A percentile compares a stretch with the other conserved stretches of the same genome.
phyloP scores from a whole-genome alignment of 2,888 invertebrate species.

The Himalopsyche anomala region DNA sequence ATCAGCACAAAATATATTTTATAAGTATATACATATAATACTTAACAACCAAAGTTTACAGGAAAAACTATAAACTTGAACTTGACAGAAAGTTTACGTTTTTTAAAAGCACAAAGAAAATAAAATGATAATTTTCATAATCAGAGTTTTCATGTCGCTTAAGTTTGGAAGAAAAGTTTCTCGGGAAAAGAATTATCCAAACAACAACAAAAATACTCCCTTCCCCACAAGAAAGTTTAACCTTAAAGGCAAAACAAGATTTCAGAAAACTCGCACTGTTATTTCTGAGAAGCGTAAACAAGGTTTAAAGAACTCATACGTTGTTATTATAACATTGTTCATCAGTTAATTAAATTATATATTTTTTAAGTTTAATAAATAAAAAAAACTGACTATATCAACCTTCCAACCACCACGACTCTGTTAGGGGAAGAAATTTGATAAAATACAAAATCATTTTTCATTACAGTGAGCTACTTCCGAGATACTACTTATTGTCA shows the following conservation, averaged over 20 bases:
- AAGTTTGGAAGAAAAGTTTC: neutral
- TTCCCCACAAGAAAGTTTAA: neutral
- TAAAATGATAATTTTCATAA: conserved; percentile 12
- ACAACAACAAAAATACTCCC: neutral
- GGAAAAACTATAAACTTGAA: too few relatives aligned
- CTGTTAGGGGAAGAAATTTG: too few relatives aligned
- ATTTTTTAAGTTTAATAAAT: too few relatives aligned
- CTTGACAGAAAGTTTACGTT: neutral
- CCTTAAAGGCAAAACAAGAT: neutral
- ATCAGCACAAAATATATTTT: too few relatives aligned
- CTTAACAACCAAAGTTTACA: too few relatives aligned
- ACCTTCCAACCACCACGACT: too few relatives aligned
- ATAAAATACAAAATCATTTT: too few relatives aligned
- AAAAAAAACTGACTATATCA: too few relatives aligned
- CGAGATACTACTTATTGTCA: too few relatives aligned
- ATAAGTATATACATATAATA: too few relatives aligned
- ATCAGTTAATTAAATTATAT: too few relatives aligned
- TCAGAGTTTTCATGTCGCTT: neutral
- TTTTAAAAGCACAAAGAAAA: neutral
- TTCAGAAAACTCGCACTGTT: neutral
- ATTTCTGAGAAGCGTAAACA: neutral
- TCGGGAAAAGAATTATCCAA: neutral
- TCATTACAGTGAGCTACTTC: too few relatives aligned
- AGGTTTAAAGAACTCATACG: neutral
- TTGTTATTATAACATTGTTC: neutral